Conservation (phyloP, 2,797 vertebrate species). For the Danio jaintianensis region DNA sequence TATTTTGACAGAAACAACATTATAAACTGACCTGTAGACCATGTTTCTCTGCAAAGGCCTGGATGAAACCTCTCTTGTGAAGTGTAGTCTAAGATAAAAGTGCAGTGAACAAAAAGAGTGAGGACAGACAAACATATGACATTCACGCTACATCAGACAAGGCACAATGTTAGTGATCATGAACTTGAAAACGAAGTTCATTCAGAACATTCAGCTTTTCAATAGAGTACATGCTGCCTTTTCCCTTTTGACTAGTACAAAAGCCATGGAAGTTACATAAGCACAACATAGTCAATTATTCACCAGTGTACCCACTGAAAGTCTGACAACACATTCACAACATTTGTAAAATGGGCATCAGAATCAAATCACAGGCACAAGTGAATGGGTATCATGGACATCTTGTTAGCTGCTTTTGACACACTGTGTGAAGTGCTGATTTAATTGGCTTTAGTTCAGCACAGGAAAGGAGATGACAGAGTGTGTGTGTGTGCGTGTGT, state of each 20-base stretch:
- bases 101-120: slow-evolving; percentile 33
- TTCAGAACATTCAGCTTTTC: not conserved
- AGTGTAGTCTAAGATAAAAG: slow-evolving; percentile 77
- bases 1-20: not conserved
- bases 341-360: slow-evolving; percentile 18
- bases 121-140: not conserved
- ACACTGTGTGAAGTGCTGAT: slow-evolving; percentile 37
- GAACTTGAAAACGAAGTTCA: not conserved
- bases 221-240: not conserved
- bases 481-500: slow-evolving; percentile 69
- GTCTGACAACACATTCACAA: slow-evolving; percentile 26
- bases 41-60: slow-evolving; percentile 76
- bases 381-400: slow-evolving; percentile 28
- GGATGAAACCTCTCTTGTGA: slow-evolving; percentile 82
- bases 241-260: slow-evolving; percentile 15
- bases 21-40: slow-evolving; percentile 79
- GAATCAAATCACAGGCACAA: slow-evolving; percentile 19
- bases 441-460: slow-evolving; percentile 46
- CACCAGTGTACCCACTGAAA: slow-evolving; percentile 23
- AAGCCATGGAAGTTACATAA: slow-evolving; percentile 36
- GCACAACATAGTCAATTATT: slow-evolving; percentile 52
- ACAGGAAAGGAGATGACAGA: slow-evolving; percentile 54
- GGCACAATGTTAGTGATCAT: not conserved
- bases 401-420: slow-evolving; percentile 34
- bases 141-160: not conserved